Percentiles rank a stretch among this genome's conserved stretches.
Conservation (phyloP, 1,140 invertebrate species). For the Trachymyrmex septentrionalis region DNA sequence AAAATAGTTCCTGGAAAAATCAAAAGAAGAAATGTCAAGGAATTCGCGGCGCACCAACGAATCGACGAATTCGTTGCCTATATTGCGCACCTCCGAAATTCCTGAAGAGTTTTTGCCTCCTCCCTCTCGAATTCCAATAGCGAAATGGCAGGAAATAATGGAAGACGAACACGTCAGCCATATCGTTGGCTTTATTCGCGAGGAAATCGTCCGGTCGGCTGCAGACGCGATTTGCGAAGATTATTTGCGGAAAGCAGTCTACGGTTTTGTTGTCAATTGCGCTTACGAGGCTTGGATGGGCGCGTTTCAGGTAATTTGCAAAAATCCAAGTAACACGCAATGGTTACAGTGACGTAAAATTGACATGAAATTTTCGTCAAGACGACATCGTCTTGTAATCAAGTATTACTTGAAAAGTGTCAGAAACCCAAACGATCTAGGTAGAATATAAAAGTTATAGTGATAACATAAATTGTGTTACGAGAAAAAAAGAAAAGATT, state of each 20-base stretch:
- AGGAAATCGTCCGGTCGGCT: slow-evolving; percentile 64
- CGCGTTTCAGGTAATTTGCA: slow-evolving; percentile 15
- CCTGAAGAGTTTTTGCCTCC: background rate
- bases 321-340: background rate
- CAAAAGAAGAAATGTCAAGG: slow-evolving; percentile 6
- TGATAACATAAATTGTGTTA: too few species aligned
- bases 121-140: slow-evolving; percentile 50
- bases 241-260: slow-evolving; percentile 36
- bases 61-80: background rate
- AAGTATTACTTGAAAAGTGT: background rate
- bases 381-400: background rate
- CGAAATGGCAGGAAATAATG: slow-evolving; percentile 67
- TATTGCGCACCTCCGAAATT: background rate
- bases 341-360: background rate
- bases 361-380: background rate
- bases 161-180: slow-evolving; percentile 50
- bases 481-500: background rate
- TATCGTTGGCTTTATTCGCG: slow-evolving; percentile 60
- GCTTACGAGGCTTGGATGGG: slow-evolving; percentile 50
- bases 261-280: slow-evolving; percentile 61
- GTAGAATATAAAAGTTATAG: too few species aligned
- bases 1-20: background rate
- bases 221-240: slow-evolving; percentile 24
- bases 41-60: background rate
- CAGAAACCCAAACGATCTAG: background rate